Evolutionary conservation across 1,140 invertebrate genomes (phyloP).

Genomic region (Drosophila orosa): DNA sequence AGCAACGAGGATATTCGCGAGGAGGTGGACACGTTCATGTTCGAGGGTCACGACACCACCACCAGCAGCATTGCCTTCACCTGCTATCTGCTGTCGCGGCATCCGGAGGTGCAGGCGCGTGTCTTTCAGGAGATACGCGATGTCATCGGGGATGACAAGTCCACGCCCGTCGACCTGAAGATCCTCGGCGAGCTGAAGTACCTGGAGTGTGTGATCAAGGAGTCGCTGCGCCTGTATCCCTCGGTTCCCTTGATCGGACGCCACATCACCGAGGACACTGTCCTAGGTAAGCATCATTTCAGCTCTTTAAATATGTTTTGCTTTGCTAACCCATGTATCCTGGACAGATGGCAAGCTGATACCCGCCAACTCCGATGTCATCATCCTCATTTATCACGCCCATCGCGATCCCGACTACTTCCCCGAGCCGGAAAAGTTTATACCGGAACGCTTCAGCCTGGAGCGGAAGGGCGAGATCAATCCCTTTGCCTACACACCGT

Average conservation of each 20-base stretch:
- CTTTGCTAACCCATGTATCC: not conserved
- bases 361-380: slow-evolving; percentile 79
- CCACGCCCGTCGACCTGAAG: slow-evolving; percentile 49
- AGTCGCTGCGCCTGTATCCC: slow-evolving; percentile 87
- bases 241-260: slow-evolving; percentile 89
- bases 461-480: slow-evolving; percentile 84
- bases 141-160: slow-evolving; percentile 85
- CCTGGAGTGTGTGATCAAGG: slow-evolving; percentile 88
- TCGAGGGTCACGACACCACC: slow-evolving; percentile 91
- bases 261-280: slow-evolving; percentile 85
- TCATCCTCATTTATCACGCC: slow-evolving; percentile 84
- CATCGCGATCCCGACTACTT: slow-evolving; percentile 86
- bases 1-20: slow-evolving; percentile 88
- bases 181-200: slow-evolving; percentile 74
- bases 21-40: slow-evolving; percentile 92
- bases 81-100: slow-evolving; percentile 85
- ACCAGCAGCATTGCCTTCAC: slow-evolving; percentile 86
- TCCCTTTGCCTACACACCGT: slow-evolving; percentile 87
- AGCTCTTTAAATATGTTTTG: too few relatives aligned
- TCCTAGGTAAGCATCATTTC: slow-evolving; percentile 66
- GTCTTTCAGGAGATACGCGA: slow-evolving; percentile 86
- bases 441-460: slow-evolving; percentile 88
- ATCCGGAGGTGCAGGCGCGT: slow-evolving; percentile 87
- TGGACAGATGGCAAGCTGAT: slow-evolving; percentile 74
- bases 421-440: slow-evolving; percentile 87